These are phyloP conservation scores for Proctacanthus coquilletti DNA, from an alignment of 1,140 invertebrate species.

Conservation along the genomic window DNA sequence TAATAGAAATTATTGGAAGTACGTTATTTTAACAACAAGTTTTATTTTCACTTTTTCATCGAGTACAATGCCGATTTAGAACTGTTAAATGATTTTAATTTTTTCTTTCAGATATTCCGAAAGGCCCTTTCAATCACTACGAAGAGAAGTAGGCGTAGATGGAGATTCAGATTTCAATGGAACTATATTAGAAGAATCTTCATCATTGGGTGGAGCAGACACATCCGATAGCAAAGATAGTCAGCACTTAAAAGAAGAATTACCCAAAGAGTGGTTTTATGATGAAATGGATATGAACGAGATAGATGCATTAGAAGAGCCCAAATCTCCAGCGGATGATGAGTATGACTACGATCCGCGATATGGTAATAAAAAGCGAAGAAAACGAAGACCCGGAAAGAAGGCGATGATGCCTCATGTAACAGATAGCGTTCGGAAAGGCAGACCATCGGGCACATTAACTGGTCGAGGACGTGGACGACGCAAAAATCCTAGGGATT, in stretches of 20 bases:
- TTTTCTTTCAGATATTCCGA: constrained; percentile 18
- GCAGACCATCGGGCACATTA: neutral
- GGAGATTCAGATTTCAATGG: constrained; percentile 26
- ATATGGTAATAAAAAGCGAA: constrained; percentile 26
- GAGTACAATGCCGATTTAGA: constrained; percentile 52
- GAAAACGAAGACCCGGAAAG: constrained; percentile 22
- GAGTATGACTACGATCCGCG: constrained; percentile 85
- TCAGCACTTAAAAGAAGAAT: constrained; percentile 19
- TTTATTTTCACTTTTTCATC: constrained; percentile 25
- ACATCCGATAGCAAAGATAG: constrained; percentile 29
- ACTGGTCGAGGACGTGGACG: constrained; percentile 6
- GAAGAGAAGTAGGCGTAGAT: constrained; percentile 24
- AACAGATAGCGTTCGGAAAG: constrained; percentile 6
- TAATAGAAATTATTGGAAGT: neutral
- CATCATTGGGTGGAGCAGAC: constrained; percentile 24
- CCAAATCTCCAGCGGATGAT: constrained; percentile 81
- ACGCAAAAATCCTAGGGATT: constrained; percentile 7
- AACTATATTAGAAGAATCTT: constrained; percentile 22
- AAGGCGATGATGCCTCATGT: constrained; percentile 8
- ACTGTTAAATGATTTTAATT: neutral
- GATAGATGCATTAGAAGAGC: constrained; percentile 81
- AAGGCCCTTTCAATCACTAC: constrained; percentile 25
- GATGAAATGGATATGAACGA: constrained; percentile 81
- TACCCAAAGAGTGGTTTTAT: constrained; percentile 66
- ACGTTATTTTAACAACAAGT: neutral